Conservation (phyloP, 2,113 vertebrate genomes). For the Hippopotamus amphibius region DNA sequence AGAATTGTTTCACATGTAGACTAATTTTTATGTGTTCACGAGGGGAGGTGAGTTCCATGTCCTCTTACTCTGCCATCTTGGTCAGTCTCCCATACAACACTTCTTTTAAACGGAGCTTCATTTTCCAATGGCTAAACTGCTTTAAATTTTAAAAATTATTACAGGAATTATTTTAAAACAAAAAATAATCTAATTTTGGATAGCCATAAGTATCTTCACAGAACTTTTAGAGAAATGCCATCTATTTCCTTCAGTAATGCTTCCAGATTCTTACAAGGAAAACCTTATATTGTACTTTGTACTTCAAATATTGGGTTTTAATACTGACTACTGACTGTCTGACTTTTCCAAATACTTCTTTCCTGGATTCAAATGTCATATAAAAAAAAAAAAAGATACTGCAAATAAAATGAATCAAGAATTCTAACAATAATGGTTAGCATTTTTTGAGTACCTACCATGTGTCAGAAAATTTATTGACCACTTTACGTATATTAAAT, state of each 20-base stretch:
- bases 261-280: neutral
- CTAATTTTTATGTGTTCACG: neutral
- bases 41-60: neutral
- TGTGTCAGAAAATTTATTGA: neutral
- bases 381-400: slow-evolving; percentile 46
- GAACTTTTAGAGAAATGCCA: neutral
- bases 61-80: neutral
- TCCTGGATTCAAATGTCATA: neutral
- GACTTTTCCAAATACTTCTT: neutral
- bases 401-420: neutral
- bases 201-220: neutral
- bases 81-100: neutral
- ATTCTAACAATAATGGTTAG: neutral
- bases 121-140: neutral
- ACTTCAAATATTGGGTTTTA: neutral
- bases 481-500: neutral
- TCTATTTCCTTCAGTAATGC: neutral
- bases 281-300: neutral
- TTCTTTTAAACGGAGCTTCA: neutral
- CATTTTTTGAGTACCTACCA: neutral
- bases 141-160: slow-evolving; percentile 41
- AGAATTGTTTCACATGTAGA: neutral
- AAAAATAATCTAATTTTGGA: neutral
- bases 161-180: neutral
- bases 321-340: neutral